Base-by-base conservation (phyloP, 1,140 invertebrate species). In the Oryzaephilus surinamensis region DNA sequence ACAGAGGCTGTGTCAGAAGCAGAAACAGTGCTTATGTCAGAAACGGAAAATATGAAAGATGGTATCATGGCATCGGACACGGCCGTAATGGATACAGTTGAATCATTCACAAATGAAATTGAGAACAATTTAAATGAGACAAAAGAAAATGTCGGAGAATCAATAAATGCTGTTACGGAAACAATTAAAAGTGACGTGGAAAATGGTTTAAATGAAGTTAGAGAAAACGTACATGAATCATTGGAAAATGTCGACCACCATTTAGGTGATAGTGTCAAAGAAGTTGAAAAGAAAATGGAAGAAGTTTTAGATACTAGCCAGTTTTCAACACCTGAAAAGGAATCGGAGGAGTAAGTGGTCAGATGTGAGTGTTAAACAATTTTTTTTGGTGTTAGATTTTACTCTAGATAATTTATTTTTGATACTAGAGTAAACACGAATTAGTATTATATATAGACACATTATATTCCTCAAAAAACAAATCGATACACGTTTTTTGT, bases 1-100 rank as follows among this genome's bases (percentile, higher is more conserved):
- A 38, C 41, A 4, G 58, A 61, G 51, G 51, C 48, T 3, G 47
- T 59, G n/a, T 59, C 58, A 5, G 54, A 60, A 32, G 52, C 57
- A 12, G 56, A 61, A 48, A 61, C 58, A 3, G 54, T 57, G 1
- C 19, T 61, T 11, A 50, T 50, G 1, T 58, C 56, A 6, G 57
- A 61, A 54, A 43, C 46, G 4, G 57, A 60, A n/a, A 49, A 50
- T 23, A 43, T 43, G 0, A 48, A 46, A 39, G 57, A 58, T 12
- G 44, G 43, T 8, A 40, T 54, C 14, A 31, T 42, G 7, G 36
- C 42, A 7, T 48, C 41, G 23, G 32, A 21, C 11, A 21, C 42
- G 2, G 45, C 43, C 6, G 41, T 43, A 20, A 48, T 53, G 19
- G 48, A 53, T 8, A 50, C 43, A 10, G 34, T 53, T 1, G 36